Conservation (phyloP, 2,113 vertebrate species). For the Motacilla alba region DNA sequence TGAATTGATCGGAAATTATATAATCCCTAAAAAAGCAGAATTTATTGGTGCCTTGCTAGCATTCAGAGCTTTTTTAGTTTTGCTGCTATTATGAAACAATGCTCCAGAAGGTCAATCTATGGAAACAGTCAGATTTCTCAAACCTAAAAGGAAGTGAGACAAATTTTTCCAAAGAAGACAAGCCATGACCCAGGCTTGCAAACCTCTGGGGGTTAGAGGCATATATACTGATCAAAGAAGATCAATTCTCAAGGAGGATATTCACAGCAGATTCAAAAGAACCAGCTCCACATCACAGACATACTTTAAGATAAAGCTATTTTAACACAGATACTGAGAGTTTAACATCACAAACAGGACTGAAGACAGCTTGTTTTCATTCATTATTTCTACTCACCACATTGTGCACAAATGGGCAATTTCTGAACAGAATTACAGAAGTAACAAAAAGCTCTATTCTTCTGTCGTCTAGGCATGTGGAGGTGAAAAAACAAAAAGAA, state of each 20-base stretch:
- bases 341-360: not conserved
- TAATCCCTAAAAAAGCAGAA: not conserved
- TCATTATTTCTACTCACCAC: constrained; percentile 82
- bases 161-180: not conserved
- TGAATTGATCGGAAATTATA: not conserved
- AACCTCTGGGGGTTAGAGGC: not conserved
- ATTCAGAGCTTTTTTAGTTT: not conserved
- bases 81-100: not conserved
- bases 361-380: not conserved
- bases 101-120: accelerated
- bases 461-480: constrained; percentile 84
- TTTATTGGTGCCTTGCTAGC: not conserved
- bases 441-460: constrained; percentile 98
- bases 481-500: not conserved
- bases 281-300: not conserved
- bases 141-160: not conserved
- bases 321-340: not conserved
- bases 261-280: not conserved
- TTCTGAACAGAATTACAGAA: constrained; percentile 95
- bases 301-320: not conserved
- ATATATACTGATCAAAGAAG: not conserved
- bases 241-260: not conserved
- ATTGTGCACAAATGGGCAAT: constrained; percentile 93
- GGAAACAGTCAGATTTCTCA: not conserved
- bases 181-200: not conserved